phyloP scores from a whole-genome alignment of 2,888 invertebrate genomes.

The Campoplex capitator region DNA sequence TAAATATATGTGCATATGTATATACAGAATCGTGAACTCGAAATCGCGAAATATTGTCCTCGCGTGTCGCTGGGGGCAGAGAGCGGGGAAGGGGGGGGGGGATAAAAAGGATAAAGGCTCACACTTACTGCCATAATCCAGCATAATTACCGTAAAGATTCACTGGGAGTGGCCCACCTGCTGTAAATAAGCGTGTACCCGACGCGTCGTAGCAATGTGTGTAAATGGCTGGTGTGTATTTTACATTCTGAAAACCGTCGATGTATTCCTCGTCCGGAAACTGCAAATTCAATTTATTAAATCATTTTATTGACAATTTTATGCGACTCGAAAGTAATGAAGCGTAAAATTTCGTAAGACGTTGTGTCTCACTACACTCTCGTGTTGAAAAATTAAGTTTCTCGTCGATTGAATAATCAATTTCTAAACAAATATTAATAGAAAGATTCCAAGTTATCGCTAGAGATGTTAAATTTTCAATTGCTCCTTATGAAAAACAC shows the following conservation, averaged over 20 bases:
- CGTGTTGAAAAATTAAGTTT: too few species aligned
- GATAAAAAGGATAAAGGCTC: background rate
- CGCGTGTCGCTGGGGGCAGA: conserved; percentile 2
- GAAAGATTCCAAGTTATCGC: too few species aligned
- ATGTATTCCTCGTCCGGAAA: conserved; percentile 94
- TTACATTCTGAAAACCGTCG: conserved; percentile 93
- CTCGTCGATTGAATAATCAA: too few species aligned
- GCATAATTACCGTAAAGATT: conserved; percentile 97
- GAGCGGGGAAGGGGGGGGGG: background rate
- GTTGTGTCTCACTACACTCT: too few species aligned
- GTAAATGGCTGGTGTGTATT: conserved; percentile 97
- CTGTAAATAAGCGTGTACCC: conserved; percentile 96
- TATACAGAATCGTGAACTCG: conserved; percentile 22
- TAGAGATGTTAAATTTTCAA: background rate
- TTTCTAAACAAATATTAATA: too few species aligned
- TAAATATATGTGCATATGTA: background rate
- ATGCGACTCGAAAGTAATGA: too few species aligned
- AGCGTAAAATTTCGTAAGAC: too few species aligned
- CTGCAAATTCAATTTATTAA: conserved; percentile 83
- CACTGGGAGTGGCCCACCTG: conserved; percentile 97
- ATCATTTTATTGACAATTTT: too few species aligned
- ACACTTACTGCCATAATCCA: conserved; percentile 93
- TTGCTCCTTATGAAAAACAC: too few species aligned
- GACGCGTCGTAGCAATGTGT: conserved; percentile 98
- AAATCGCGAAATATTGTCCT: conserved; percentile 17